Conservation (phyloP, 1,140 invertebrate genomes). For the Euura saliciscinereae region DNA sequence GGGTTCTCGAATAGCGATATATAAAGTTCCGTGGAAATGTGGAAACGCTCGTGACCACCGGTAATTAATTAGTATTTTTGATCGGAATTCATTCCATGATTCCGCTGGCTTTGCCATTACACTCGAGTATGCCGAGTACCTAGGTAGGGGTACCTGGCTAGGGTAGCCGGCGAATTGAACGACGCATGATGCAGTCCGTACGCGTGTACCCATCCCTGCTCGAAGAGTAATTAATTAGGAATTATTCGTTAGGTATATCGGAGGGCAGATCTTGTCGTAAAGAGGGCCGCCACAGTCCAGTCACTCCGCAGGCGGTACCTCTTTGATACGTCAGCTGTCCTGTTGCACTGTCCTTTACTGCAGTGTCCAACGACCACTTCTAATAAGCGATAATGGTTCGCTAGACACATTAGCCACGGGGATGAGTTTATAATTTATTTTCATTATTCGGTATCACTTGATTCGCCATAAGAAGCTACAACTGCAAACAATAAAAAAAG, state of each 20-base stretch:
- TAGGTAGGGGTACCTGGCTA: background rate
- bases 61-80: background rate
- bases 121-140: too few species aligned
- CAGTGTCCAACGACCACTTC: background rate
- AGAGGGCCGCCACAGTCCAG: slow-evolving; percentile 24
- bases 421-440: background rate
- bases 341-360: slow-evolving; percentile 10
- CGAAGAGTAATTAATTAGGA: slow-evolving; percentile 49
- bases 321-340: slow-evolving; percentile 53
- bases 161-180: background rate
- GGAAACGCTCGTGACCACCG: too few species aligned
- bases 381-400: too few species aligned
- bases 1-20: too few species aligned
- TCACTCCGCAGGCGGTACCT: slow-evolving; percentile 35
- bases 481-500: too few species aligned
- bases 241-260: slow-evolving; percentile 46
- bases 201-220: slow-evolving; percentile 11
- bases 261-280: slow-evolving; percentile 28
- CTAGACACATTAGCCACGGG: background rate
- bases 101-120: too few species aligned
- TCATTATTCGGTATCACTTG: background rate
- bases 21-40: too few species aligned
- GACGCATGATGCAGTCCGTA: background rate
- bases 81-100: background rate
- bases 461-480: background rate